Evolutionary conservation across 2,113 vertebrate genomes (phyloP).

Genomic region (Tachysurus vachellii): DNA sequence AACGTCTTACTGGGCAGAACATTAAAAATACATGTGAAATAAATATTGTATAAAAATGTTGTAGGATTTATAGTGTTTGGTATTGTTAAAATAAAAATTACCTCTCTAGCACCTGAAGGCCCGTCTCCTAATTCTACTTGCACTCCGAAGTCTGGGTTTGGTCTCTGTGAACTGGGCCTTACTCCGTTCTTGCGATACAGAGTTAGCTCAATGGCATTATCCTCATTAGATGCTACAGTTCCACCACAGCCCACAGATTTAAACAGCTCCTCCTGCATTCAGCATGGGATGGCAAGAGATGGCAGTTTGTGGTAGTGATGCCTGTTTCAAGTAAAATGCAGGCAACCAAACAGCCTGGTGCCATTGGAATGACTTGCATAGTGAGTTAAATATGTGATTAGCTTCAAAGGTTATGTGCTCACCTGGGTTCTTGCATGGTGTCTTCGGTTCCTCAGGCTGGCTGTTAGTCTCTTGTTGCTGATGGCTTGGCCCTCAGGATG

Average conservation of each 20-base stretch:
- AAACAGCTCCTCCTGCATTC: constrained; percentile 64
- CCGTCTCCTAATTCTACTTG: constrained; percentile 63
- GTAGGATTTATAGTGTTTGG: background rate
- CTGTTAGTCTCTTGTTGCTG: constrained; percentile 53
- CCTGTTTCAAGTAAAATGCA: background rate
- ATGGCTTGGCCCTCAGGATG: constrained; percentile 5
- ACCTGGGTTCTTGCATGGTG: constrained; percentile 63
- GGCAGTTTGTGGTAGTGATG: background rate
- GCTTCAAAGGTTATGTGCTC: background rate
- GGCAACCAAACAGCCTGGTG: background rate
- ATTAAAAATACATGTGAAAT: background rate
- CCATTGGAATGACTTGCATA: background rate
- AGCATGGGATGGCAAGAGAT: background rate
- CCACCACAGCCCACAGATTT: constrained; percentile 18
- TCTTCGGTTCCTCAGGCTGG: constrained; percentile 60
- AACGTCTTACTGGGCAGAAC: background rate
- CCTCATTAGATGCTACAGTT: constrained; percentile 61
- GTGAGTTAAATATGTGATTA: background rate
- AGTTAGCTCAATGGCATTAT: constrained; percentile 69
- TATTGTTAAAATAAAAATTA: constrained; percentile 35
- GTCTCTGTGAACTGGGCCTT: background rate
- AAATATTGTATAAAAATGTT: background rate
- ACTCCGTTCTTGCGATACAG: constrained; percentile 61
- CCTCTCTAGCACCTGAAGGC: constrained; percentile 52
- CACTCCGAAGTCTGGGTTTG: background rate